Base-by-base conservation (phyloP, 1,140 invertebrate species). In the Varroa destructor region DNA sequence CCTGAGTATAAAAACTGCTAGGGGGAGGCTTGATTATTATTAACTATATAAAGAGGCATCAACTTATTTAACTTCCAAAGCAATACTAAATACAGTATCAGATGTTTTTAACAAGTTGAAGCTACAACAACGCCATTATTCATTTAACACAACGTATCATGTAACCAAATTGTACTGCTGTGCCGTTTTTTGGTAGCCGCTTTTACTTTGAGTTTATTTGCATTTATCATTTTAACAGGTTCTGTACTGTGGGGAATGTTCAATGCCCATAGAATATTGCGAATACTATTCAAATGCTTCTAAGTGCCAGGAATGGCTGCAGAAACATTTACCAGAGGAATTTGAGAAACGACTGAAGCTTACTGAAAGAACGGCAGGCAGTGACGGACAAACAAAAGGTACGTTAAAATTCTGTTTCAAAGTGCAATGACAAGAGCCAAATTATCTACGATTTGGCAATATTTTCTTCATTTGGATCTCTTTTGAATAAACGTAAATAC, bases 221-320 rank as follows among this genome's bases (percentile, higher is more conserved):
- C 71, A n/a, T 73, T 64, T 67, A 71, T 46, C 6, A 72, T 5
- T 67, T 70, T 70, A 42, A 8, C 42, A 70, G 36, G 54, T 42
- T 72, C 76, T 73, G 51, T 76, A 77, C 61, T 67, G 61, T 40
- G 61, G 61, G 36, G 61, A 77, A 74, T 81, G 79, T 75, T 74
- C 76, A 36, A 72, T 78, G 77, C 78, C 78, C 67, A 79, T 83
- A 58, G 79, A 93, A 88, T 99, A 97, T 79, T 98, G 95, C 80
- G 94, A 97, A 84, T 97, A 93, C 81, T 95, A 95, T 82, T 93
- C 93, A 55, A 90, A 94, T 78, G 93, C 92, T 81, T 94, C 96
- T 73, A 95, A 95, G 81, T 99, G 95, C 79, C 95, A 94, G 80
- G 86, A 89, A 77, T 98, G 96, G 96, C 79, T 97, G 58, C 91